Conservation (phyloP, 2,797 vertebrate species). For the Poliocrania exsul region DNA sequence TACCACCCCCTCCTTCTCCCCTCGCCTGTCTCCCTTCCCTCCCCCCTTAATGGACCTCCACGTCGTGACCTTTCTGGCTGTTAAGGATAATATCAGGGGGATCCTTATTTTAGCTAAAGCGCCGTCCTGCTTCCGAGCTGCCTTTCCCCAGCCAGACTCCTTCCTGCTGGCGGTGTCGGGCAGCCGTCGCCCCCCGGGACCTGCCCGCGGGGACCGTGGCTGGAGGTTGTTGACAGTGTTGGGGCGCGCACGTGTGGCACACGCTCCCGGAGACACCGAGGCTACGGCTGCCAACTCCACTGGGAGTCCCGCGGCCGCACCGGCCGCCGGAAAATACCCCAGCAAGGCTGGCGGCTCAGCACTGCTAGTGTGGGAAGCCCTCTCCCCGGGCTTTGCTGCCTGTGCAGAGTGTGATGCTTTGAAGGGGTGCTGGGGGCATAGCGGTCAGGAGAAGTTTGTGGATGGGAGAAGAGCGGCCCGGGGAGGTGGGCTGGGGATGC, state of each 20-base stretch:
- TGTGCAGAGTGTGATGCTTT: neutral
- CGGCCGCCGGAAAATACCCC: neutral
- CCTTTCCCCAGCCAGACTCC: neutral
- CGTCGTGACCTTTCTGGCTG: neutral
- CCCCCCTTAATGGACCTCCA: neutral
- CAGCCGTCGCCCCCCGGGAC: neutral
- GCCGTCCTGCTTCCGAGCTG: neutral
- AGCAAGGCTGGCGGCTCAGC: neutral
- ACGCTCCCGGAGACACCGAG: neutral
- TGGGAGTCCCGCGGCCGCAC: neutral
- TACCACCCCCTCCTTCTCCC: neutral
- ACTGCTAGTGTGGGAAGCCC: neutral
- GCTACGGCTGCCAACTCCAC: neutral
- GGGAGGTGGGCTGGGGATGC: neutral
- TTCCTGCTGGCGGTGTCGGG: neutral
- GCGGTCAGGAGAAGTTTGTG: neutral
- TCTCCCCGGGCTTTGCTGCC: fast-evolving
- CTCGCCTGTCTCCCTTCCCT: neutral
- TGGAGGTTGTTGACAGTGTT: constrained; percentile 14
- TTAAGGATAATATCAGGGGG: neutral
- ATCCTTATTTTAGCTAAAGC: neutral
- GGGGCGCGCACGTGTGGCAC: neutral
- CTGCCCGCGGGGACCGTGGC: neutral
- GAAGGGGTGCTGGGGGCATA: too few species aligned
- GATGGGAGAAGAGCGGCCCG: neutral